phyloP scores from a whole-genome alignment of 2,888 invertebrate genomes.

The Helobdella robusta region DNA sequence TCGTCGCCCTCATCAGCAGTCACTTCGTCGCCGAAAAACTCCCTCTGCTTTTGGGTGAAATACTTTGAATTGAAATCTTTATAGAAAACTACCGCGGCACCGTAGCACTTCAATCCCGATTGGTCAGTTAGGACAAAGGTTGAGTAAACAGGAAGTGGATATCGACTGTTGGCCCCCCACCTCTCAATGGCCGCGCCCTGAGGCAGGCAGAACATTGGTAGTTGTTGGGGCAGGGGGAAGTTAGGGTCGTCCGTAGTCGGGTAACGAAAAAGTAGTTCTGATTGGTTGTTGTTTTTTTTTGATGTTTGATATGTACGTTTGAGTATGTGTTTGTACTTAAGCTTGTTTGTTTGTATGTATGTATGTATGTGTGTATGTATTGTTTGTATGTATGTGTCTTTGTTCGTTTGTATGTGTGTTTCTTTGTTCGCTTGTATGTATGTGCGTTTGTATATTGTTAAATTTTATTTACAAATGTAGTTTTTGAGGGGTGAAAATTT shows the following conservation, averaged over 20 bases:
- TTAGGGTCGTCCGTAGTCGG: constrained; percentile 15
- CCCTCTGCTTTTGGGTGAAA: constrained; percentile 11
- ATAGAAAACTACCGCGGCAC: constrained; percentile 24
- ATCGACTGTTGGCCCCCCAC: constrained; percentile 20
- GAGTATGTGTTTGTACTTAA: too few species aligned
- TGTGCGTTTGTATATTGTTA: too few species aligned
- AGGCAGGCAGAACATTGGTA: constrained; percentile 24
- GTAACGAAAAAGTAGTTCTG: constrained; percentile 23
- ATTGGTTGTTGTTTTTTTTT: background rate
- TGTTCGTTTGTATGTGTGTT: too few species aligned
- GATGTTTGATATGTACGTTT: background rate
- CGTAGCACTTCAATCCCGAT: constrained; percentile 19
- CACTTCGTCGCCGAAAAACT: constrained; percentile 10
- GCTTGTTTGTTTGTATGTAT: too few species aligned
- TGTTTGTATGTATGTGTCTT: too few species aligned
- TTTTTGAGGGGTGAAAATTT: too few species aligned
- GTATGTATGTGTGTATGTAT: too few species aligned
- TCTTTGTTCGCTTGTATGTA: too few species aligned
- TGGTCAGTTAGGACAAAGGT: constrained; percentile 25
- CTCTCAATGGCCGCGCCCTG: constrained; percentile 26
- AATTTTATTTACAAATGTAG: too few species aligned
- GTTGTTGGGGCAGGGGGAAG: constrained; percentile 14
- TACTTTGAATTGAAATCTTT: constrained; percentile 13
- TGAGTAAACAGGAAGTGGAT: constrained; percentile 25
- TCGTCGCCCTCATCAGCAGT: background rate